A percentile compares a stretch with the other conserved stretches of the same genome.
Conservation (phyloP, 1,140 invertebrate genomes). For the Pissodes strobi region DNA sequence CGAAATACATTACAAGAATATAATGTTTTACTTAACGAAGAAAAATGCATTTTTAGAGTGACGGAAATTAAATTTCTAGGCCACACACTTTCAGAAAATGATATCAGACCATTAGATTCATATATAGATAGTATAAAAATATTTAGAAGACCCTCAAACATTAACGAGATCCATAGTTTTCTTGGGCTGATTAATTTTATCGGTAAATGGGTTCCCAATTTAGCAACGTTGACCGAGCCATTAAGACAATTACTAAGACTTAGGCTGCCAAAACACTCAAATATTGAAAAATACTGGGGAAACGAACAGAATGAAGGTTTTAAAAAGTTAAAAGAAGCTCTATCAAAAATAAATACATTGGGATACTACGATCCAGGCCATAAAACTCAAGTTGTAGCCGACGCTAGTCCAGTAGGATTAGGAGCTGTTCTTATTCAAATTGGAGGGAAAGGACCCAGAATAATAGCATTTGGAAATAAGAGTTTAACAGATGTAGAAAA, state of each 20-base stretch:
- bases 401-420: conserved; percentile 59
- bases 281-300: conserved; percentile 8
- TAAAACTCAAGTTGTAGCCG: conserved; percentile 52
- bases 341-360: conserved; percentile 51
- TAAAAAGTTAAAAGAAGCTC: conserved; percentile 5
- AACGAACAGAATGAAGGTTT: conserved; percentile 4
- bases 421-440: conserved; percentile 25
- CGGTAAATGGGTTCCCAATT: conserved; percentile 48
- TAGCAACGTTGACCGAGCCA: conserved; percentile 46
- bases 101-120: conserved; percentile 33
- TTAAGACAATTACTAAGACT: conserved; percentile 38
- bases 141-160: conserved; percentile 22
- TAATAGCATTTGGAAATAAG: conserved; percentile 54
- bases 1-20: conserved; percentile 25
- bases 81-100: conserved; percentile 41
- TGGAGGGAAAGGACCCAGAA: conserved; percentile 41
- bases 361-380: conserved; percentile 53
- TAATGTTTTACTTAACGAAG: conserved; percentile 39
- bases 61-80: conserved; percentile 42
- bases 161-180: conserved; percentile 44
- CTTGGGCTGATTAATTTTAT: conserved; percentile 16
- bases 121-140: background rate
- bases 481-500: conserved; percentile 52
- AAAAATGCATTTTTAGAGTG: conserved; percentile 38
- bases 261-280: conserved; percentile 17